A percentile compares a stretch with the other conserved stretches of the same genome.
phyloP scores from a whole-genome alignment of 2,797 vertebrate genomes.

The Nothura maculosa region DNA sequence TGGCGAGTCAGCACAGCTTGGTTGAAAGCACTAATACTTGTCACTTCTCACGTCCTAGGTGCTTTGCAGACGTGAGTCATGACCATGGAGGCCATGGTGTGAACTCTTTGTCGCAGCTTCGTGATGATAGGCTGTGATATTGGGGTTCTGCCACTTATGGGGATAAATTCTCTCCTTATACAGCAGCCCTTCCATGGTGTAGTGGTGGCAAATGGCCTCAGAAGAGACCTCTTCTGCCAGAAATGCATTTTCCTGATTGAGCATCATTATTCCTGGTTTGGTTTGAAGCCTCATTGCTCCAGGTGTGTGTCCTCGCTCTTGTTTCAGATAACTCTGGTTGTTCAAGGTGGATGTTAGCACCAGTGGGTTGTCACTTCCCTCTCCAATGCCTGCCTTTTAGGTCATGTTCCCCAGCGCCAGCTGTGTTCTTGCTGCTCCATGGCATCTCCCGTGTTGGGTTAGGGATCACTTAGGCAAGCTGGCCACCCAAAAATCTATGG shows the following conservation, averaged over 20 bases:
- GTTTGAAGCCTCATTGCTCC: conserved; percentile 3
- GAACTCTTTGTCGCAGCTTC: not conserved
- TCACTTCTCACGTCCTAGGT: not conserved
- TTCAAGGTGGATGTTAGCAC: not conserved
- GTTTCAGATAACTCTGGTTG: conserved; percentile 8
- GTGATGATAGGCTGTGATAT: not conserved
- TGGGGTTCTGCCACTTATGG: rapidly evolving
- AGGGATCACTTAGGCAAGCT: too few relatives aligned
- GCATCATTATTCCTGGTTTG: not conserved
- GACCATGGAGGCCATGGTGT: not conserved
- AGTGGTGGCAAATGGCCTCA: not conserved
- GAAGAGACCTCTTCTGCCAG: not conserved
- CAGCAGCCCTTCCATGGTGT: not conserved
- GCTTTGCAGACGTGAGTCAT: conserved; percentile 9
- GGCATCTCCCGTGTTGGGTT: too few relatives aligned
- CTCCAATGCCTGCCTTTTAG: not conserved
- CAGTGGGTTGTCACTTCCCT: not conserved
- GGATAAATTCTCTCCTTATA: not conserved
- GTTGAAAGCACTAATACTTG: not conserved
- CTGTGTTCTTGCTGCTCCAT: too few relatives aligned
- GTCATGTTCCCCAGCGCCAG: too few relatives aligned
- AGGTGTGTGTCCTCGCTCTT: conserved; percentile 34
- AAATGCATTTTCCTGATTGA: not conserved
- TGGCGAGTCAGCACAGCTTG: not conserved
- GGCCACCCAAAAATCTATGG: too few relatives aligned